These are phyloP conservation scores for Eulemur rufifrons DNA, from an alignment of 2,113 vertebrate genomes.

Conservation along the genomic window DNA sequence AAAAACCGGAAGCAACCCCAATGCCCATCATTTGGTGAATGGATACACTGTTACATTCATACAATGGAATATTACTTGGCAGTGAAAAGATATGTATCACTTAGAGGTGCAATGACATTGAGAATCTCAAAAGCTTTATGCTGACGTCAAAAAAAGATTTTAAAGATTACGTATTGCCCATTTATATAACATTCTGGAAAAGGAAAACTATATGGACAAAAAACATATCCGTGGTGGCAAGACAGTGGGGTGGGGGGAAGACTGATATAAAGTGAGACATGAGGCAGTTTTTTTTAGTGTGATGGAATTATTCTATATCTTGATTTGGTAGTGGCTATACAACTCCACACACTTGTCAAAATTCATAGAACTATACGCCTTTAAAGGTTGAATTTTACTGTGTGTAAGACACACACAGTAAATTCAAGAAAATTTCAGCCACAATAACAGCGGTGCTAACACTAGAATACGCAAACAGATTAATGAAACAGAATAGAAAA, in stretches of 20 bases:
- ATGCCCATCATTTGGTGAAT: not conserved
- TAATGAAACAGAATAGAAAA: not conserved
- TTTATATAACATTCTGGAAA: not conserved
- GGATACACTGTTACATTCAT: not conserved
- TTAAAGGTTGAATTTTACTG: not conserved
- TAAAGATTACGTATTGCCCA: not conserved
- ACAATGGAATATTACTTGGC: not conserved
- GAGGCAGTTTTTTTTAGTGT: too few species aligned
- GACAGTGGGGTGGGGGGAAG: not conserved
- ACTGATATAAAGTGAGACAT: not conserved
- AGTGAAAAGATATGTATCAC: not conserved
- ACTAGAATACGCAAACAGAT: not conserved
- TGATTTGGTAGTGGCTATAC: not conserved
- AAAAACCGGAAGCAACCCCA: not conserved
- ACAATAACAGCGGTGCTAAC: not conserved
- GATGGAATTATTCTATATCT: not conserved
- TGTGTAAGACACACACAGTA: too few species aligned
- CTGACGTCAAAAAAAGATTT: not conserved
- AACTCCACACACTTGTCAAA: not conserved
- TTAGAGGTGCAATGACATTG: not conserved
- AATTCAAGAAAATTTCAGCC: not conserved
- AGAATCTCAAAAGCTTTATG: not conserved
- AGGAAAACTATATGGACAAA: not conserved
- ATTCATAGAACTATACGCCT: not conserved
- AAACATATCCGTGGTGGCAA: not conserved